phyloP scores from a whole-genome alignment of 2,113 vertebrate genomes.

The Corythaixoides concolor region DNA sequence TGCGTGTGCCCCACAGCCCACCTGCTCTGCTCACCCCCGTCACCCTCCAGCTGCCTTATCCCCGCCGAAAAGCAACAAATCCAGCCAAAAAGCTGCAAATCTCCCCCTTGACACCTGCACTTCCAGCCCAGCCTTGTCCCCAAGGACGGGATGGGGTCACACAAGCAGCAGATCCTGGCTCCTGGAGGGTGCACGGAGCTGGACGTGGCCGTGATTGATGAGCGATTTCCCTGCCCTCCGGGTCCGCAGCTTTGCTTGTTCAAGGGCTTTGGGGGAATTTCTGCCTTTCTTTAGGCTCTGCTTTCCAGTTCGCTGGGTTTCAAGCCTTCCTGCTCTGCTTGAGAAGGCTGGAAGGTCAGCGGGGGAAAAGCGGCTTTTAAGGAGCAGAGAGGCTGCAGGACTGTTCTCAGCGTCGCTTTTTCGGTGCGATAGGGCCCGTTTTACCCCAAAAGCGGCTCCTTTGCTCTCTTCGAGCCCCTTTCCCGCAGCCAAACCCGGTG shows the following conservation, averaged over 20 bases:
- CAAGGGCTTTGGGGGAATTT: background rate
- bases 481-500: background rate
- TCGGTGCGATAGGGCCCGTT: fast-evolving
- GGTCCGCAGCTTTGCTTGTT: background rate
- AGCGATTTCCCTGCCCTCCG: background rate
- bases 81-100: background rate
- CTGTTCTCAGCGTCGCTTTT: background rate
- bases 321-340: background rate
- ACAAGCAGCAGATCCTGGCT: background rate
- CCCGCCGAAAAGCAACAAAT: background rate
- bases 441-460: fast-evolving
- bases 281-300: background rate
- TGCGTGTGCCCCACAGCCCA: fast-evolving
- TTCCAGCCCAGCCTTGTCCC: background rate
- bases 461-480: background rate
- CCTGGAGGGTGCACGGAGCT: fast-evolving
- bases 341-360: background rate
- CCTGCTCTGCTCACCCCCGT: background rate
- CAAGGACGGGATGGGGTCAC: fast-evolving
- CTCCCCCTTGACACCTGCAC: background rate
- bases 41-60: background rate
- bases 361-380: background rate
- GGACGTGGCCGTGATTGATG: background rate
- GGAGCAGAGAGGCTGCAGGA: background rate
- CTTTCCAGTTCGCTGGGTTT: background rate